Evolutionary conservation across 2,113 vertebrate genomes (phyloP), one percentile per base, ranked within the genome.

Genomic region (Agapornis roseicollis): DNA sequence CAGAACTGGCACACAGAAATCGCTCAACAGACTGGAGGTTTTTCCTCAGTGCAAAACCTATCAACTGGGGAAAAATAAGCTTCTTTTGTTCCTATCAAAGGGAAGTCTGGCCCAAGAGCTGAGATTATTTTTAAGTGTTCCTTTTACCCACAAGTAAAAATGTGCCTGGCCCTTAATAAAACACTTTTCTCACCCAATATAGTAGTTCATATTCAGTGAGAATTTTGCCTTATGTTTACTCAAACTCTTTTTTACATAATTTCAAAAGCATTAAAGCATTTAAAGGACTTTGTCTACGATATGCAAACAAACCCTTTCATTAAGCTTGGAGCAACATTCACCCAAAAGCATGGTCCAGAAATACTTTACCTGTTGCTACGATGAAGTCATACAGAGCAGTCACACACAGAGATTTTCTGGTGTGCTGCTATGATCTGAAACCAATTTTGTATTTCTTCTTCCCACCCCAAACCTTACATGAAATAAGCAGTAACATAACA

Each of bases 151-250:
- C 27, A 85, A 79, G 83, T 47, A 66, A 96, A 85, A 84, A 71
- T 72, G 23, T 56, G 64, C 44, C 71, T 66, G 39, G 55, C 39
- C 69, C 53, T 81, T 84, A 85, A 86, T 68, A 85, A 96, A 96
- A 84, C 33, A 64, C 24, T 68, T 35, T 66, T 64, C 63, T 94
- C 47, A 60, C 52, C 80, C 83, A 93, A 93, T 69, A 74, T 4
- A 94, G 33, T 41, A 33, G 41, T 78, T 86, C 55, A 71, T 39
- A 78, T 68, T 73, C 68, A 88, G 76, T 58, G 61, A 88, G 55
- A 96, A 95, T 80, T 90, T 71, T 84, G 39, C 31, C 50, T 91
- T 74, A 85, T 24, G 28, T 84, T 89, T 94, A 86, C 47, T 80
- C 24, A 94, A 85, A 58, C 17, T 41, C 47, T 74, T 65, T 80